These are phyloP conservation scores for Clarias fuscus DNA, from an alignment of 2,797 vertebrate genomes.

Conservation along the genomic window DNA sequence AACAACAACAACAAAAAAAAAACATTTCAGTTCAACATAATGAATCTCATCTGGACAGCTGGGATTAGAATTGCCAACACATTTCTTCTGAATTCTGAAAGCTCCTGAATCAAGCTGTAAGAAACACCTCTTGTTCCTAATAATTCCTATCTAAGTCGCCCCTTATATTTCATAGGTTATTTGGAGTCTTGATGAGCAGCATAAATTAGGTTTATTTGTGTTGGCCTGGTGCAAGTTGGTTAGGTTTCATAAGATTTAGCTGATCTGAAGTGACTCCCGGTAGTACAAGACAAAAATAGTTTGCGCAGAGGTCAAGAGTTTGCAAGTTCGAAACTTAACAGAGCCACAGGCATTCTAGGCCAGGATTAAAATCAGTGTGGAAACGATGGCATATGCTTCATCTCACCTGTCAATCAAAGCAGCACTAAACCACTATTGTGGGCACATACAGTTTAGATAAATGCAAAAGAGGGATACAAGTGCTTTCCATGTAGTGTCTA, in stretches of 20 bases:
- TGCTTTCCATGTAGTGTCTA: neutral
- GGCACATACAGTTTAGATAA: too few species aligned
- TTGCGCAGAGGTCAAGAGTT: neutral
- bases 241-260: neutral
- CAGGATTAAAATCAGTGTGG: neutral
- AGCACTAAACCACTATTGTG: neutral
- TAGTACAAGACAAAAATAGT: too few species aligned
- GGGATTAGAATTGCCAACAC: neutral
- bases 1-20: too few species aligned
- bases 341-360: neutral
- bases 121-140: neutral
- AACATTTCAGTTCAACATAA: neutral
- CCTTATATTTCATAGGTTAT: neutral
- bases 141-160: neutral
- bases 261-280: conserved; percentile 55
- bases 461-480: neutral
- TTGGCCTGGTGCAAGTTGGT: conserved; percentile 2
- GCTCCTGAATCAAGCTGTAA: neutral
- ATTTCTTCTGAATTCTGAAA: conserved; percentile 4
- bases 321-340: neutral
- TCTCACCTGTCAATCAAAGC: neutral
- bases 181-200: neutral
- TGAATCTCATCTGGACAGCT: neutral
- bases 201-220: neutral
- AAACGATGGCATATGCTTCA: neutral